Base-by-base conservation (phyloP, 2,888 invertebrate species). In the Catonia carolina region DNA sequence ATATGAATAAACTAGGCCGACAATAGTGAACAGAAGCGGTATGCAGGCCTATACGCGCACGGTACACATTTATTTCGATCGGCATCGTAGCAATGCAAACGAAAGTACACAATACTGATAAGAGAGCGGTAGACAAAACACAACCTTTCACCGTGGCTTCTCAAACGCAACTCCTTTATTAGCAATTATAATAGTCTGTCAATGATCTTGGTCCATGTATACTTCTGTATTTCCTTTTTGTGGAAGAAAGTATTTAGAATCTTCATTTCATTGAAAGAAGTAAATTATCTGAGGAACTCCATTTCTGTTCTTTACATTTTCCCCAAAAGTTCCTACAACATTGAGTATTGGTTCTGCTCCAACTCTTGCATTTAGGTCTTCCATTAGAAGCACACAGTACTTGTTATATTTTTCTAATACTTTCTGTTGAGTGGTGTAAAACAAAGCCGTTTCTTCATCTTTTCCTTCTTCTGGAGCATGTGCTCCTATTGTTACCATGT, bases 361-460 rank as follows among this genome's bases (percentile, higher is more conserved):
- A 41, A 41, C 41, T 41, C 41, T 41, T 41, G 41, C 41, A 41
- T 41, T 41, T 2, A 41, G 41, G 20, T 41, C 41, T 14, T 20
- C 41, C 41, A 41, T 41, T 6, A 41, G 17, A 41, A 41, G 7
- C 2, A 41, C 15, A 10, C 15, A 17, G 20, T 41, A 41, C 20
- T 41, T 41, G 7, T 41, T 41, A 33, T 33, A 41, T 10, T 41
- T 41, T 10, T 41, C 41, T 14, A 41, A 6, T 14, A 18, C 41
- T 14, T 6, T 41, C 41, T 41, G 41, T 10, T 18, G 7, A 7
- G 15, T 41, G 41, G 17, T n/a, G 10, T 41, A 41, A 20, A 41
- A 41, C 20, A 20, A 41, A 10, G 15, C 6, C 2, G 41, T 23
- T 18, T 53, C 42, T 42, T 42, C 53, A 22, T 17, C 42, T 23